A percentile compares a stretch with the other conserved stretches of the same genome.
Conservation (phyloP, 1,140 invertebrate genomes). For the Aricia agestis region DNA sequence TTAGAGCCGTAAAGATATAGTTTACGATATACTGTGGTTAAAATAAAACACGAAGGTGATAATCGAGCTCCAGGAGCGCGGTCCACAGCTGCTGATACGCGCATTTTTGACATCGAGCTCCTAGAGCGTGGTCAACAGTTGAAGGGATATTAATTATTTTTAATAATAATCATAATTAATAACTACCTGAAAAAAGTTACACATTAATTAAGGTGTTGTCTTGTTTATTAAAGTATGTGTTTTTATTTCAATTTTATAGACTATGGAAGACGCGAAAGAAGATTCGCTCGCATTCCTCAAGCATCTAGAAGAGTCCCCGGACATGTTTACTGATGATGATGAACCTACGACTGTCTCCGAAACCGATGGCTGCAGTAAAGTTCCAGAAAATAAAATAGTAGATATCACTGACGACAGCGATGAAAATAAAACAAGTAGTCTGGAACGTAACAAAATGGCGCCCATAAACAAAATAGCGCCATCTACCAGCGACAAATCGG, state of each 20-base stretch:
- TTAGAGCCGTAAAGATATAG: no score
- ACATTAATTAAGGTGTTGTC: no score
- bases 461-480: not conserved
- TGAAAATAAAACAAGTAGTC: slow-evolving; percentile 13
- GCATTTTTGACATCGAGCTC: no score
- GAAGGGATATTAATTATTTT: no score
- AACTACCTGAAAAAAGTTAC: no score
- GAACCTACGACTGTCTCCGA: not conserved
- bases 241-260: slow-evolving; percentile 16
- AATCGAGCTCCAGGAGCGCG: no score
- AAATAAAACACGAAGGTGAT: no score
- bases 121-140: no score
- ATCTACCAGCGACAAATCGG: not conserved
- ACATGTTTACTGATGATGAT: slow-evolving; percentile 26
- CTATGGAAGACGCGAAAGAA: slow-evolving; percentile 2
- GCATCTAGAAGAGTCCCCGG: slow-evolving; percentile 21
- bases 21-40: no score
- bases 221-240: no score
- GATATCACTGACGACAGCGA: slow-evolving; percentile 1
- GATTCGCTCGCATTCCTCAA: not conserved
- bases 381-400: not conserved
- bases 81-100: no score
- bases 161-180: no score
- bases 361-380: not conserved
- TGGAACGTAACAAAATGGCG: slow-evolving; percentile 1